Conservation (phyloP, 2,113 vertebrate genomes). For the Anguilla japonica region DNA sequence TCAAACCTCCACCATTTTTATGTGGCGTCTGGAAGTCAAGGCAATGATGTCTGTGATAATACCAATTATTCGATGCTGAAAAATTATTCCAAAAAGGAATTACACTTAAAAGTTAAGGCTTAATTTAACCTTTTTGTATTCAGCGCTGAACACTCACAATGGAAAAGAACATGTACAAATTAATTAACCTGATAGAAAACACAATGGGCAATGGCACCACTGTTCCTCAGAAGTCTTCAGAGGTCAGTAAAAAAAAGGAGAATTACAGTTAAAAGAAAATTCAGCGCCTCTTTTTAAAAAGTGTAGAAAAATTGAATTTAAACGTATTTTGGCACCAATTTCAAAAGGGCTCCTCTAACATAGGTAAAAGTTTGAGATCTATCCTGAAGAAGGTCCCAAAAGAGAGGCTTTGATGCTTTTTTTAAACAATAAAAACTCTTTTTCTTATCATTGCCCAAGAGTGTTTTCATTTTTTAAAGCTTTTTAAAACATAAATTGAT, state of each 20-base stretch:
- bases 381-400: too few relatives aligned
- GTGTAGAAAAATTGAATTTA: neutral
- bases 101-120: too few relatives aligned
- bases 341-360: neutral
- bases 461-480: slow-evolving; percentile 3
- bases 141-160: too few relatives aligned
- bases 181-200: neutral
- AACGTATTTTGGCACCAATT: neutral
- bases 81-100: neutral
- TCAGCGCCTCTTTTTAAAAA: neutral
- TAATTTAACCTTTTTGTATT: too few relatives aligned
- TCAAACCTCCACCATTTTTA: too few relatives aligned
- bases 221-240: neutral
- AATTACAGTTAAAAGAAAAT: neutral
- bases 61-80: neutral
- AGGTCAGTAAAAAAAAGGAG: neutral
- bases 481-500: slow-evolving; percentile 22
- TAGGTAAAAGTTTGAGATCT: neutral
- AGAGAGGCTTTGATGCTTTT: too few relatives aligned
- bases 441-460: neutral
- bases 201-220: neutral
- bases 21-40: too few relatives aligned
- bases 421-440: neutral
- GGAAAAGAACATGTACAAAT: too few relatives aligned
- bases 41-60: too few relatives aligned